These are phyloP conservation scores for Mormyrus lacerda DNA, from an alignment of 2,113 vertebrate genomes.

Conservation along the genomic window DNA sequence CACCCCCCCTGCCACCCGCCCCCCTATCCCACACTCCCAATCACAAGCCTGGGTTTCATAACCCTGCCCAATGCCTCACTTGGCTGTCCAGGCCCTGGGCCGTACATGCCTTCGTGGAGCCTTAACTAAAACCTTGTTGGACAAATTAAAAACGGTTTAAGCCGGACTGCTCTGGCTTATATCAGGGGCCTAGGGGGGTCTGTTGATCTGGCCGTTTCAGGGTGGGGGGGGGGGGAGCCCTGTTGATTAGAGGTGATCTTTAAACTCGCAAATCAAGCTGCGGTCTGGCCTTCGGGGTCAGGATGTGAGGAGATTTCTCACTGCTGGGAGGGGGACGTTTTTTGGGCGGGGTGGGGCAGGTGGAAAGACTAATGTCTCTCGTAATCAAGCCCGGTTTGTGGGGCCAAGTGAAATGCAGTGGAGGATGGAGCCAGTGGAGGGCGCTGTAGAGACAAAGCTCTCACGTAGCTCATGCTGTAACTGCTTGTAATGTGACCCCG, in stretches of 20 bases:
- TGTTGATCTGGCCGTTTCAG: slow-evolving; percentile 56
- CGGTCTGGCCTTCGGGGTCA: slow-evolving; percentile 36
- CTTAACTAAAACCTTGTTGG: slow-evolving; percentile 71
- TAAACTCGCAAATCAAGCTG: slow-evolving; percentile 63
- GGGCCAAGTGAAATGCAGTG: slow-evolving; percentile 1
- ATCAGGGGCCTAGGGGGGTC: slow-evolving; percentile 64
- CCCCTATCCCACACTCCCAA: background rate
- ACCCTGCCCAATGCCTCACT: slow-evolving; percentile 52
- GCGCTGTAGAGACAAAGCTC: background rate
- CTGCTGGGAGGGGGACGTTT: background rate
- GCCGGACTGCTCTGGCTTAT: slow-evolving; percentile 61
- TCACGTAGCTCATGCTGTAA: background rate
- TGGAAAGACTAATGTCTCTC: slow-evolving; percentile 14
- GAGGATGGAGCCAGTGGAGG: background rate
- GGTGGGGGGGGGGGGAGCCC: slow-evolving; percentile 39
- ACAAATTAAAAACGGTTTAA: slow-evolving; percentile 75
- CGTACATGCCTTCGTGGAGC: slow-evolving; percentile 42
- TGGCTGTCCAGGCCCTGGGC: slow-evolving; percentile 48
- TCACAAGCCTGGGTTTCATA: slow-evolving; percentile 51
- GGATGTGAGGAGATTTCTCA: slow-evolving; percentile 16
- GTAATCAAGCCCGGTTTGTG: background rate
- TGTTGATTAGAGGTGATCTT: slow-evolving; percentile 64
- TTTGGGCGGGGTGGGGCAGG: slow-evolving; percentile 15
- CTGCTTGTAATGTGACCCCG: background rate
- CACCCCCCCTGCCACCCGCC: slow-evolving; percentile 47